A percentile compares a stretch with the other conserved stretches of the same genome.
phyloP scores from a whole-genome alignment of 2,888 invertebrate species.

The Amphipoea oculea region DNA sequence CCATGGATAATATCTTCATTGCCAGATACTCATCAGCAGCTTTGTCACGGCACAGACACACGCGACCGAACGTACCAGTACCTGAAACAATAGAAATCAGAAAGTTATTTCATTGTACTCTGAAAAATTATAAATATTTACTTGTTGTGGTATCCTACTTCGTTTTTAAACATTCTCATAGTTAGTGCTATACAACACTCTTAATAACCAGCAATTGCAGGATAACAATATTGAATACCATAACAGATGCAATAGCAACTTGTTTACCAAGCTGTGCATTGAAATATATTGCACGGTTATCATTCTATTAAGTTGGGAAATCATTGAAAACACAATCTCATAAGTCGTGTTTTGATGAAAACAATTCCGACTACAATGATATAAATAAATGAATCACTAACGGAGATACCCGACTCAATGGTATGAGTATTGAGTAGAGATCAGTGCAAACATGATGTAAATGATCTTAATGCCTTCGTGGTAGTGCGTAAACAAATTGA shows the following conservation, averaged over 20 bases:
- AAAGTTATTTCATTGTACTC: conserved; percentile 5
- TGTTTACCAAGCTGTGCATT: conserved; percentile 16
- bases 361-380: conserved; percentile 68
- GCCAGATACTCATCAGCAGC: conserved; percentile 95
- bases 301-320: conserved; percentile 25
- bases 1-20: conserved; percentile 98
- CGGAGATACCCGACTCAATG: conserved; percentile 68
- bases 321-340: conserved; percentile 28
- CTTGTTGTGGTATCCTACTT: neutral
- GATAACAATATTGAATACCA: conserved; percentile 10
- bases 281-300: conserved; percentile 19
- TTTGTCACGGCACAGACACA: conserved; percentile 96
- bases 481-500: conserved; percentile 69
- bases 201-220: conserved; percentile 4
- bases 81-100: conserved; percentile 89
- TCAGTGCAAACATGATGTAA: conserved; percentile 57
- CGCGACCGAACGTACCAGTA: conserved; percentile 99
- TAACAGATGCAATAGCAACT: conserved; percentile 8
- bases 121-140: conserved; percentile 4
- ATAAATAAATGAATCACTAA: conserved; percentile 69
- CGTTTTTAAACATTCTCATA: conserved; percentile 21
- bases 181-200: conserved; percentile 7
- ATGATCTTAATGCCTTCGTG: conserved; percentile 59
- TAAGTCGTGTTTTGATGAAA: conserved; percentile 54
- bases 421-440: conserved; percentile 20